phyloP scores from a whole-genome alignment of 1,140 invertebrate species.

The Melanaphis sacchari region DNA sequence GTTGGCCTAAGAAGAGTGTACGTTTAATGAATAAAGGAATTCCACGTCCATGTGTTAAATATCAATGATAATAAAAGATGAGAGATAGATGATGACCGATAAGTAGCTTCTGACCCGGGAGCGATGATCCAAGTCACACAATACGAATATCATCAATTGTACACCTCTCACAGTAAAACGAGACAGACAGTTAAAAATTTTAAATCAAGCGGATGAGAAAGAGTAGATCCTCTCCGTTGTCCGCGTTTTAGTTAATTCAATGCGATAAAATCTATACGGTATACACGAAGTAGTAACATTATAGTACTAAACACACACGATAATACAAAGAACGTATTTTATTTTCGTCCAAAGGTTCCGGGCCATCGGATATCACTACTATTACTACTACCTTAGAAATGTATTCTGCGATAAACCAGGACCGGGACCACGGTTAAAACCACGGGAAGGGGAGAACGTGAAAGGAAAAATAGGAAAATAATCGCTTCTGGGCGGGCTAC shows the following conservation, averaged over 20 bases:
- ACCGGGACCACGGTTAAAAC: neutral
- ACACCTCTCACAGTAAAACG: neutral
- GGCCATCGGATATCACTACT: too few species aligned
- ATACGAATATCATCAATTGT: neutral
- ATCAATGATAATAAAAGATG: too few species aligned
- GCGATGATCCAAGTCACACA: neutral
- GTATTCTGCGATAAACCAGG: too few species aligned
- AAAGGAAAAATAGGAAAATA: neutral
- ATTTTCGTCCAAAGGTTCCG: neutral
- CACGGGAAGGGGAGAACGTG: too few species aligned
- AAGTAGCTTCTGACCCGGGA: too few species aligned
- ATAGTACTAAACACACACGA: too few species aligned
- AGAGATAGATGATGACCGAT: too few species aligned
- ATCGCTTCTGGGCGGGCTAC: neutral
- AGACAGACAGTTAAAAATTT: neutral
- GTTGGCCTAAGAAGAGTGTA: neutral
- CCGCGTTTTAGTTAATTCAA: neutral
- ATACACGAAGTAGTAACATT: neutral
- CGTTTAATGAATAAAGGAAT: too few species aligned
- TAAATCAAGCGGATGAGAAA: neutral
- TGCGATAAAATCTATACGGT: neutral
- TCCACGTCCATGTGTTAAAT: too few species aligned
- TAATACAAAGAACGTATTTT: neutral
- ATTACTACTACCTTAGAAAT: too few species aligned
- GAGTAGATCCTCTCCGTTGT: neutral